A percentile compares a stretch with the other conserved stretches of the same genome.
phyloP scores from a whole-genome alignment of 2,113 vertebrate genomes.

The Chloropsis cyanopogon region DNA sequence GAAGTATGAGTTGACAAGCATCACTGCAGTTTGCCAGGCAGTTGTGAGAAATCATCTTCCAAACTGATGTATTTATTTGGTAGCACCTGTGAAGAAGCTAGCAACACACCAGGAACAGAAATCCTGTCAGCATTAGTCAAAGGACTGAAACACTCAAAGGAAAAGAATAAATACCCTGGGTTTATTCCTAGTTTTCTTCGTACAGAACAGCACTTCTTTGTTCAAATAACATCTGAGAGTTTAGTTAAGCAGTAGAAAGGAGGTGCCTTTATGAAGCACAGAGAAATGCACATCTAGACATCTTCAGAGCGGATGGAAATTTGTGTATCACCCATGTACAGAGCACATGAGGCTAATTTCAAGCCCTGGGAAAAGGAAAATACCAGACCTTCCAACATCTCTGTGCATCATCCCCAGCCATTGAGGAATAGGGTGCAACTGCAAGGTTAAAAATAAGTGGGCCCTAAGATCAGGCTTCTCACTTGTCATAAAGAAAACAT shows the following conservation, averaged over 20 bases:
- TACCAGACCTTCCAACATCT: not conserved
- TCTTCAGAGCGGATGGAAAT: not conserved
- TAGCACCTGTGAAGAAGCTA: not conserved
- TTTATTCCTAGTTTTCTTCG: not conserved
- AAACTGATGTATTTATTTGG: not conserved
- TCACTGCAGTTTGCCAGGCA: constrained; percentile 7
- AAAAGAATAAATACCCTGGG: not conserved
- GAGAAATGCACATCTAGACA: not conserved
- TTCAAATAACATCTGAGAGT: constrained; percentile 3
- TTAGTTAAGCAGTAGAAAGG: not conserved
- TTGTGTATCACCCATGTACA: not conserved
- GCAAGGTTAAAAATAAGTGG: not conserved
- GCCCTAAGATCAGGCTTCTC: not conserved
- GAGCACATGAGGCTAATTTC: not conserved
- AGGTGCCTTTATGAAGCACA: not conserved
- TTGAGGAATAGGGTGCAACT: not conserved
- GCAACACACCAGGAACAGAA: not conserved
- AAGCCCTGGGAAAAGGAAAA: not conserved
- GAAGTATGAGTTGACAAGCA: not conserved
- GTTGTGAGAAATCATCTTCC: constrained; percentile 5
- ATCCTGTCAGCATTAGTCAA: not conserved
- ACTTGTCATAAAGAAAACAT: not conserved
- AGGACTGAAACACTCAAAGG: not conserved
- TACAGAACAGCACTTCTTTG: not conserved
- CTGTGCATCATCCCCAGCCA: not conserved